Base-by-base conservation (phyloP, 2,797 vertebrate genomes). In the Alcedo atthis region DNA sequence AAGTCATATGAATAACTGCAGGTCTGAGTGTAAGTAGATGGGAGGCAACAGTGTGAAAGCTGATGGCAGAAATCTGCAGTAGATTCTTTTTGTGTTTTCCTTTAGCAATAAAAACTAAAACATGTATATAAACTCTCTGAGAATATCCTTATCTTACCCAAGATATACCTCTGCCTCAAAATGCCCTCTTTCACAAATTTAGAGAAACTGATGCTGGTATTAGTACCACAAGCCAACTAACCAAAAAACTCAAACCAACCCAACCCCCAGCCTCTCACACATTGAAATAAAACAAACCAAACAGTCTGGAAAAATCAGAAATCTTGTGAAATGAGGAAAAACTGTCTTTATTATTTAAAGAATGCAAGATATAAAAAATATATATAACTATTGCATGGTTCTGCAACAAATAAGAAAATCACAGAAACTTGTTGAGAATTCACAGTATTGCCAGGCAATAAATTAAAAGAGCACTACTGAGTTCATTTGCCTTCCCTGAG, bases 381-480 rank as follows among this genome's bases (percentile, higher is more conserved):
- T 32, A 49, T 73, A 25, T 81, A 87, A 82, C 30, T 91, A 59
- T 13, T 78, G 20, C 51, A 80, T 13, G 2, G 42, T 85, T 95
- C 49, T 84, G 49, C 42, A 87, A 55, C 25, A 70, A 46, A 10
- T 59, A 76, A 91, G 63, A 74, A 93, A 82, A 74, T 22, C 14
- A 86, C 40, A 69, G 53, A 68, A 90, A 78, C 32, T 94, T 96
- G 33, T 46, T 24, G 16, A 57, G 75, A 95, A 95, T 95, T 95
- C 88, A 93, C 66, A 81, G 9, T 77, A 53, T 40, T 93, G 49
- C 63, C 74, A 92, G 58, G 55, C 78, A 82, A 46, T 77, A 78
- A 91, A 89, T 92, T 95, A 75, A 78, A 96, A 96, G 87, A 93
- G 67, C 86, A 90, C 51, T 88, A 51, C 81, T 89, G 91, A 96